Evolutionary conservation across 2,888 invertebrate species (phyloP), one percentile per base, ranked within the genome.

Genomic region (Drosophila suboccidentalis): DNA sequence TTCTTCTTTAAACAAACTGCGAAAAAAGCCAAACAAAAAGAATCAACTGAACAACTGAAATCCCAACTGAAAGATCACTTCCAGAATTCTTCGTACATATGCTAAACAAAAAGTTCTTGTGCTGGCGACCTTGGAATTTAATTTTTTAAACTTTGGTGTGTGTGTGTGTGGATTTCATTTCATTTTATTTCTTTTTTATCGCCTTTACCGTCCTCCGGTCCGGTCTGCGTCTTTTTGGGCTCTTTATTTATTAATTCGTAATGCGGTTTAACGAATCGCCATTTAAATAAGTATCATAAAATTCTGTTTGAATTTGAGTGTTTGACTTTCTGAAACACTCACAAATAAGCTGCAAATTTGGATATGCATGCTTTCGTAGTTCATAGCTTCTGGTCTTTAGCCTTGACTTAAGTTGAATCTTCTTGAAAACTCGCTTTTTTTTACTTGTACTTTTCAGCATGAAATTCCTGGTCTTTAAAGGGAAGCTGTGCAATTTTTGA

Each of bases 1-100:
- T 84, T 86, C 80, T 87, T 82, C 73, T 66, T 80, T 82, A 85
- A 84, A 85, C 80, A 83, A 83, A 73, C 75, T 46, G 72, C 60
- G 74, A 49, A 60, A 46, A 61, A 60, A 57, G 53, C 43, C 57
- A 36, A 72, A 54, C 68, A 55, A 75, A 51, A 59, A 50, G 53
- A 34, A 44, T 26, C 49, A 65, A 55, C 51, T 64, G 59, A 51
- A 60, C 74, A 71, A 70, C 62, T 44, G 58, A 75, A 75, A 49
- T 67, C 51, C 47, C 54, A 54, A 49, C 60, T 58, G 41, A 65
- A 73, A 51, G 57, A 54, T 38, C 64, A 77, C 29, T 60, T 38
- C 43, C 66, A 62, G 39, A 86, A 78, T 75, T 80, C 78, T 81
- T 81, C 78, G 63, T 83, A 77, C 57, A 75, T 58, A 86, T 63